Evolutionary conservation across 2,797 vertebrate species (phyloP).

Genomic region (Pogoniulus pusillus): DNA sequence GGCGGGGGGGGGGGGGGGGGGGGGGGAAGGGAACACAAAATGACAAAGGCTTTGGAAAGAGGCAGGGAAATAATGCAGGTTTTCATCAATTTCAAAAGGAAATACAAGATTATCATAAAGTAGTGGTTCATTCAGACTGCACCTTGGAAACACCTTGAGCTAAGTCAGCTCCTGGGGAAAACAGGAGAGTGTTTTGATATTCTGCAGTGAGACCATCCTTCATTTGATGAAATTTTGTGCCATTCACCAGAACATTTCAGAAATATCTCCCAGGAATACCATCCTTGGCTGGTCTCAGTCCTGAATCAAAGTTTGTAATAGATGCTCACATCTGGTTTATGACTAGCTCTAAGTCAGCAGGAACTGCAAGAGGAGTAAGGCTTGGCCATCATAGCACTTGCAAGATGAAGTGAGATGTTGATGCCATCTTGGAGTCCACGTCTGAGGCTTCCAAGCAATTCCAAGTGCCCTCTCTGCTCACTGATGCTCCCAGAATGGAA

Average conservation of each 20-base stretch:
- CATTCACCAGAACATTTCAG: not conserved
- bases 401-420: not conserved
- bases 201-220: not conserved
- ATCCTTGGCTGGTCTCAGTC: not conserved
- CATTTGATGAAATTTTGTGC: not conserved
- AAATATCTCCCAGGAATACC: not conserved
- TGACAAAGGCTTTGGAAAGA: not conserved
- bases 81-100: not conserved
- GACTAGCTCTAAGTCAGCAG: not conserved
- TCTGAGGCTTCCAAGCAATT: not conserved
- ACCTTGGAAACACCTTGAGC: not conserved
- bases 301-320: not conserved
- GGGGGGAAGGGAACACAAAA: not conserved
- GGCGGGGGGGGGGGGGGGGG: not conserved
- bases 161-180: not conserved
- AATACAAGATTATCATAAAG: not conserved
- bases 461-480: not conserved
- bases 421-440: not conserved
- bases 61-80: not conserved
- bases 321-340: not conserved
- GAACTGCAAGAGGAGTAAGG: not conserved
- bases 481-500: not conserved
- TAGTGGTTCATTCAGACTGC: not conserved
- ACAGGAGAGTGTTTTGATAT: not conserved
- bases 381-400: not conserved